Evolutionary conservation across 2,888 invertebrate genomes (phyloP).

Genomic region (Euzophera pinguis): DNA sequence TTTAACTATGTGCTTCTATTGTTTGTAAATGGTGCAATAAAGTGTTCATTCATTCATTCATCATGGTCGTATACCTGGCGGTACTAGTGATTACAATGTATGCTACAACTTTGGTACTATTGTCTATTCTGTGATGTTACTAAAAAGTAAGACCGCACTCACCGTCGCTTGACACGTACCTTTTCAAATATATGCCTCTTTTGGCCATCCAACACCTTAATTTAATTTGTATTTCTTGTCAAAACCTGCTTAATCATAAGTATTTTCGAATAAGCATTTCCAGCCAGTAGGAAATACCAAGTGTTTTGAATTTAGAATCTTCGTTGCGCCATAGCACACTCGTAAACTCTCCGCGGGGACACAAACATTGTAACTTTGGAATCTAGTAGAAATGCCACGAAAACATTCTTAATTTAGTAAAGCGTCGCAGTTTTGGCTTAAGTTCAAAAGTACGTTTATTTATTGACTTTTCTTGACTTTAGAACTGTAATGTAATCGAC

Average conservation of each 20-base stretch:
- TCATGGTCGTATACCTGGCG: no score
- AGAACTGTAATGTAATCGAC: not conserved
- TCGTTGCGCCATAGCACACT: slow-evolving; percentile 66
- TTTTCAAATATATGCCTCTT: no score
- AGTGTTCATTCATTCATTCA: no score
- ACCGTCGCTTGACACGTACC: no score
- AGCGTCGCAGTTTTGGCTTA: slow-evolving; percentile 1
- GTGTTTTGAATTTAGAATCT: slow-evolving; percentile 68
- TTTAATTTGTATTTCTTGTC: no score
- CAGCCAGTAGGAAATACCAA: slow-evolving; percentile 44
- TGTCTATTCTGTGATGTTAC: no score
- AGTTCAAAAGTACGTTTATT: not conserved
- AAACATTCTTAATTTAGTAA: slow-evolving; percentile 1
- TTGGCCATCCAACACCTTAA: no score
- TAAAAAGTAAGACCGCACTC: no score
- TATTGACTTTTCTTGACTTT: not conserved
- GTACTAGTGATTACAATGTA: no score
- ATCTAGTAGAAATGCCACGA: slow-evolving; percentile 31
- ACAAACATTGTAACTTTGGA: slow-evolving; percentile 48
- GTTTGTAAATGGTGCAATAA: no score
- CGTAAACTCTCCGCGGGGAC: slow-evolving; percentile 66
- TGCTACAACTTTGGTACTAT: no score
- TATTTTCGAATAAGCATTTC: not conserved
- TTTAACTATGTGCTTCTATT: no score
- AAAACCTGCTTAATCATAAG: not conserved